phyloP scores from a whole-genome alignment of 2,888 invertebrate species.

The Papilio gigon region DNA sequence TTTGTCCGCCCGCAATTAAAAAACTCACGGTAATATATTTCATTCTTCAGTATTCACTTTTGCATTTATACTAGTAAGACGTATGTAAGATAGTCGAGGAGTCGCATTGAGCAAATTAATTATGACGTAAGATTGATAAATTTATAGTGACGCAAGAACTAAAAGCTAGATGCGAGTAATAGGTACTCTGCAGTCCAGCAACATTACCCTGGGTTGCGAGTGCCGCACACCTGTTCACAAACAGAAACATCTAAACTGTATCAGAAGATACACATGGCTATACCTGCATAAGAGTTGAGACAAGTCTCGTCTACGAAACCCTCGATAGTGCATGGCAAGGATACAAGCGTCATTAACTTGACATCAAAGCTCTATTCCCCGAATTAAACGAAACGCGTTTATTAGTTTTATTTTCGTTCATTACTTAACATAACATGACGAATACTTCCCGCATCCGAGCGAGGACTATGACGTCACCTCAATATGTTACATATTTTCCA shows the following conservation, averaged over 20 bases:
- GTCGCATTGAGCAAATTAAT: background rate
- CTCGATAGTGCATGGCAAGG: background rate
- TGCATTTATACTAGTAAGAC: no score
- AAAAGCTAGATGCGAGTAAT: no score
- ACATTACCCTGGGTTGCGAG: no score
- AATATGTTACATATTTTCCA: slow-evolving; percentile 15
- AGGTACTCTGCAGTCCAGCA: no score
- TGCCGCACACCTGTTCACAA: no score
- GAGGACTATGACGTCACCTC: slow-evolving; percentile 10
- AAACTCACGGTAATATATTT: no score
- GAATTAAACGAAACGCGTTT: slow-evolving; percentile 6
- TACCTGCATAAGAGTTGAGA: no score
- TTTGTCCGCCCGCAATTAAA: no score
- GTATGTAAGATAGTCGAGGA: background rate
- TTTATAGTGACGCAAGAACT: background rate
- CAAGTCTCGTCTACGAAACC: background rate
- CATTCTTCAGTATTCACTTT: no score
- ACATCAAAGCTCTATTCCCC: slow-evolving; percentile 13
- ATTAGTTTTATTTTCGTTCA: slow-evolving; percentile 25
- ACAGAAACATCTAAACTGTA: no score
- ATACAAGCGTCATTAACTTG: background rate
- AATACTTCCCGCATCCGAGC: background rate
- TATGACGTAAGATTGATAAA: background rate
- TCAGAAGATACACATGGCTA: no score
- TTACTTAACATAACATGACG: slow-evolving; percentile 16